phyloP scores from a whole-genome alignment of 2,888 invertebrate species.

The Quadroppia sp. region DNA sequence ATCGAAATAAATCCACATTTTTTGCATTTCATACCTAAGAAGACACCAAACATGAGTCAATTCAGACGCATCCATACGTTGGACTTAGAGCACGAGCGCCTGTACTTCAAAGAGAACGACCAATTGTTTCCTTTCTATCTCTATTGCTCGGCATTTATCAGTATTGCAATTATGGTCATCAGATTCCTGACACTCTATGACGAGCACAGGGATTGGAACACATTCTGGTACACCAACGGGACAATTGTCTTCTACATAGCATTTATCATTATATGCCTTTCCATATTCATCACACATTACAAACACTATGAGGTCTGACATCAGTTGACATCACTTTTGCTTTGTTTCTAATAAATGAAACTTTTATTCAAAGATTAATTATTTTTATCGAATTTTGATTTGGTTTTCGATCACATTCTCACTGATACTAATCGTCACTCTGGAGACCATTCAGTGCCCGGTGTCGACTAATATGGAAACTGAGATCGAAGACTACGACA shows the following conservation, averaged over 20 bases:
- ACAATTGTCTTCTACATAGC: slow-evolving; percentile 26
- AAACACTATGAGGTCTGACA: background rate
- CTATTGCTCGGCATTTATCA: slow-evolving; percentile 60
- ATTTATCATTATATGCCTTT: slow-evolving; percentile 15
- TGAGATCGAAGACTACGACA: slow-evolving; percentile 3
- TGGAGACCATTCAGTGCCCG: slow-evolving; percentile 37
- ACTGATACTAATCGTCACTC: slow-evolving; percentile 28
- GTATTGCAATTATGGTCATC: slow-evolving; percentile 57
- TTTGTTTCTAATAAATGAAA: no score
- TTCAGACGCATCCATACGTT: slow-evolving; percentile 35
- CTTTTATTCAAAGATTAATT: slow-evolving; percentile 1
- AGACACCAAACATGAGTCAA: slow-evolving; percentile 22
- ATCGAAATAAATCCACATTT: slow-evolving; percentile 40
- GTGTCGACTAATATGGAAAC: background rate
- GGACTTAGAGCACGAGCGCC: slow-evolving; percentile 21
- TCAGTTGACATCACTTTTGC: no score
- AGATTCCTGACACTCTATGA: slow-evolving; percentile 38
- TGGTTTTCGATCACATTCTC: slow-evolving; percentile 31
- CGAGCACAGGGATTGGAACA: background rate
- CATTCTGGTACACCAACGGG: slow-evolving; percentile 16
- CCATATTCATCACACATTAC: slow-evolving; percentile 3
- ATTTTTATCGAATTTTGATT: slow-evolving; percentile 25
- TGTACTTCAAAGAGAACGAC: slow-evolving; percentile 58
- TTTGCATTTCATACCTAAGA: slow-evolving; percentile 31
- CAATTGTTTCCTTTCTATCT: slow-evolving; percentile 79